These are phyloP conservation scores for Amyelois transitella DNA, from an alignment of 1,140 invertebrate species.

Conservation along the genomic window DNA sequence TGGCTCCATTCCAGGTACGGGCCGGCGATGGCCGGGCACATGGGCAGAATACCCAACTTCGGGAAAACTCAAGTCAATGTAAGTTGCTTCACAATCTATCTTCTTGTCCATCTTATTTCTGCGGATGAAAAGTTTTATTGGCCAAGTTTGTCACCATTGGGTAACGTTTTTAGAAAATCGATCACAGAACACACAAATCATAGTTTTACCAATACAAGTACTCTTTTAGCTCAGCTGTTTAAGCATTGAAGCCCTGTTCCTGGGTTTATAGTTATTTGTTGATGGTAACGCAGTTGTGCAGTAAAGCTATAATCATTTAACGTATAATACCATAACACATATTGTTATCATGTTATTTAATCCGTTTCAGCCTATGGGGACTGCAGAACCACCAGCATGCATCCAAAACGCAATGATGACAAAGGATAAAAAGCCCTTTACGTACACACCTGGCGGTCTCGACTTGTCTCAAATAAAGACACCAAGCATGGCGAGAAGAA, in stretches of 20 bases:
- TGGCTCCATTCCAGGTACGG: conserved; percentile 66
- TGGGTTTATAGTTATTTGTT: too few species aligned
- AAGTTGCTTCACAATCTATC: conserved; percentile 22
- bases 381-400: conserved; percentile 85
- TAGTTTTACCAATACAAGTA: too few species aligned
- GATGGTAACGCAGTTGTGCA: too few species aligned
- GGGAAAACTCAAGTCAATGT: conserved; percentile 64
- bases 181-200: too few species aligned
- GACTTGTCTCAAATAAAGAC: conserved; percentile 93
- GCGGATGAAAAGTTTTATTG: too few species aligned
- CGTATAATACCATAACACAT: background rate
- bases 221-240: too few species aligned
- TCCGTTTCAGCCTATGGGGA: conserved; percentile 58
- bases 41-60: conserved; percentile 64
- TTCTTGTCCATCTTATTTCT: background rate
- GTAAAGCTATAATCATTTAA: too few species aligned
- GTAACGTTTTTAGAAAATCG: too few species aligned
- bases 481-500: conserved; percentile 89
- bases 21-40: conserved; percentile 44
- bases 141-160: too few species aligned
- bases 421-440: conserved; percentile 96
- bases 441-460: conserved; percentile 93
- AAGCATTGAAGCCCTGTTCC: too few species aligned
- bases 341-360: conserved; percentile 8
- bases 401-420: conserved; percentile 96